Conservation (phyloP, 2,888 invertebrate species). For the Tenthredo notha region DNA sequence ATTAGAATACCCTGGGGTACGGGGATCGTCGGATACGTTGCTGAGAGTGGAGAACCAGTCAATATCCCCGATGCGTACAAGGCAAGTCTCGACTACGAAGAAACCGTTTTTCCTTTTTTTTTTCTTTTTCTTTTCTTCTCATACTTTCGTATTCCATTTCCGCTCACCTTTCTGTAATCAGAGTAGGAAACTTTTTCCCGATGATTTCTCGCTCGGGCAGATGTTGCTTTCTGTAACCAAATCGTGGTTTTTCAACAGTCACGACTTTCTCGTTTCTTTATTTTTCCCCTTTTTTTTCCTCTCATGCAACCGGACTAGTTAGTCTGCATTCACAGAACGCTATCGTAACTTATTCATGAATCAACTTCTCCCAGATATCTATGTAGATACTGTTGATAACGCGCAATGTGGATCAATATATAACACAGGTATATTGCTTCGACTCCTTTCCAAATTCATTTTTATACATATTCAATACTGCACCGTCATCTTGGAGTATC, state of each 20-base stretch:
- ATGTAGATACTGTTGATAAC: not conserved
- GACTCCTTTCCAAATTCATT: not conserved
- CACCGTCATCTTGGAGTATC: not conserved
- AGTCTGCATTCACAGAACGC: slow-evolving; percentile 1
- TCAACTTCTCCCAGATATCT: not conserved
- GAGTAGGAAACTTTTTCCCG: not conserved
- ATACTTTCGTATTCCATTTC: slow-evolving; percentile 35
- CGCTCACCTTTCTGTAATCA: slow-evolving; percentile 8
- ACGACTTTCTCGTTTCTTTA: not conserved
- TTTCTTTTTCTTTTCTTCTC: not conserved
- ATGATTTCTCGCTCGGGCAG: slow-evolving; percentile 9
- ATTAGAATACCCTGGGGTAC: slow-evolving; percentile 97
- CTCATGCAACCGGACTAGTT: not conserved
- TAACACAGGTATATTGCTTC: not conserved
- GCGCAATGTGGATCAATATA: not conserved
- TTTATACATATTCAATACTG: not conserved
- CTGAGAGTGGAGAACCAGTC: slow-evolving; percentile 94
- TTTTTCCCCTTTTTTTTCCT: not conserved
- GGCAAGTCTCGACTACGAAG: slow-evolving; percentile 79
- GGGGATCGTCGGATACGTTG: slow-evolving; percentile 97
- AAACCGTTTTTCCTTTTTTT: no score
- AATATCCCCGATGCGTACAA: slow-evolving; percentile 98
- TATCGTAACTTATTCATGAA: not conserved
- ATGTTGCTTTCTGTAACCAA: slow-evolving; percentile 1
- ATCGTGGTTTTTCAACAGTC: not conserved